These are phyloP conservation scores for Euthynnus affinis DNA, from an alignment of 2,797 vertebrate species.

Conservation along the genomic window DNA sequence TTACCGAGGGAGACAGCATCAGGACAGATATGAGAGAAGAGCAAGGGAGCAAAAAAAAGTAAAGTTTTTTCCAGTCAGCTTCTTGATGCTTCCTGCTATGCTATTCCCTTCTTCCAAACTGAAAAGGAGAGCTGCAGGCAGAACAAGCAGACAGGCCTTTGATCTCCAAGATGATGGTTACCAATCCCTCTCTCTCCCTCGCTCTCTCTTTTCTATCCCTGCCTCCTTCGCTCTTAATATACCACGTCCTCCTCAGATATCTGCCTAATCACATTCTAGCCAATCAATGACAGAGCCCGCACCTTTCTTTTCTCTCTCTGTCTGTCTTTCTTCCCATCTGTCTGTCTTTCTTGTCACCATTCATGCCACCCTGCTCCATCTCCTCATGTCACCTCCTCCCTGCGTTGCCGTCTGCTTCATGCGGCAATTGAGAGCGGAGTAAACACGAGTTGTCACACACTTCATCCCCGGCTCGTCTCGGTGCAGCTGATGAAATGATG, in stretches of 20 bases:
- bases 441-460: constrained; percentile 64
- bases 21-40: constrained; percentile 34
- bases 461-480: constrained; percentile 39
- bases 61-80: constrained; percentile 54
- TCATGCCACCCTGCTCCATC: constrained; percentile 2
- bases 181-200: constrained; percentile 47
- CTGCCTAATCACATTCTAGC: constrained; percentile 57
- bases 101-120: constrained; percentile 57
- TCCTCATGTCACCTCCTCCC: constrained; percentile 20
- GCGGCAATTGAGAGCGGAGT: constrained; percentile 48
- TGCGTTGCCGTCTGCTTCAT: constrained; percentile 29
- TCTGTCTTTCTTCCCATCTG: neutral
- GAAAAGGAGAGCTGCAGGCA: constrained; percentile 74
- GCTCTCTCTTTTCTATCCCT: neutral
- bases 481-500: constrained; percentile 54
- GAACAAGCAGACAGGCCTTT: constrained; percentile 75
- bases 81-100: constrained; percentile 43
- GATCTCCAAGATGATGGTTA: constrained; percentile 78
- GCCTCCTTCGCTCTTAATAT: constrained; percentile 5
- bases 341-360: constrained; percentile 25
- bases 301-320: constrained; percentile 26
- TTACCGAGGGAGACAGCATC: constrained; percentile 51
- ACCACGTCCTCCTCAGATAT: constrained; percentile 54
- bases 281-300: constrained; percentile 34
- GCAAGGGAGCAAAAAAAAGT: constrained; percentile 53